Evolutionary conservation across 2,797 vertebrate species (phyloP), one percentile per base, ranked within the genome.

Genomic region (Carduelis carduelis): DNA sequence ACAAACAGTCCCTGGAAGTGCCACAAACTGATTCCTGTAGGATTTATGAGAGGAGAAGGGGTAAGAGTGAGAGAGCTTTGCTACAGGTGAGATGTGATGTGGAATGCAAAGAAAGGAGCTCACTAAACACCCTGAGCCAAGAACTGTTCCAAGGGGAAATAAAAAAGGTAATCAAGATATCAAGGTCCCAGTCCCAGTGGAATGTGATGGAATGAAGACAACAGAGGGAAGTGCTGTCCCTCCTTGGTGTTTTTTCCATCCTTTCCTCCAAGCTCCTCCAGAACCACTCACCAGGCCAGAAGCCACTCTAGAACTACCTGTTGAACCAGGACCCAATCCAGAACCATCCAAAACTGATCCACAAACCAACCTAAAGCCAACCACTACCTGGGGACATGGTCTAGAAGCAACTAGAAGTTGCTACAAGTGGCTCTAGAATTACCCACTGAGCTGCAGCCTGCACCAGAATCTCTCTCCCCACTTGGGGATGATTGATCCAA

Each of bases 301-400:
- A 71, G 11, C 19, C 39, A 35, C 32, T 66, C 32, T 24, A 43
- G 14, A 83, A 28, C 35, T 15, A 26, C 16, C 26, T 53, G 39
- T 1, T 41, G 27, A 71, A 19, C 16, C 59, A 72, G 28, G n/a
- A 37, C 4, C 18, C 8, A 7, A 8, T 4, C 27, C 41, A 84
- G 39, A 79, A 24, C 11, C 46, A 44, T 23, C 14, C 16, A 47
- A 24, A 79, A 81, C 39, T 14, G 34, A 50, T 24, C 41, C 39
- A 46, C 2, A 28, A 37, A 14, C 32, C 47, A 27, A 18, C 11
- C n/a, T 26, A 56, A n/a, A 75, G 21, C n/a, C 47, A 55, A 3
- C 7, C 47, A 47, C 34, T 11, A 3, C 0, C 0, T 8, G 19
- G 9, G 27, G 4, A 15, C 11, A 7, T 2, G 6, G 9, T 28